Evolutionary conservation across 2,113 vertebrate genomes (phyloP).

Genomic region (Nyctibius bracteatus): DNA sequence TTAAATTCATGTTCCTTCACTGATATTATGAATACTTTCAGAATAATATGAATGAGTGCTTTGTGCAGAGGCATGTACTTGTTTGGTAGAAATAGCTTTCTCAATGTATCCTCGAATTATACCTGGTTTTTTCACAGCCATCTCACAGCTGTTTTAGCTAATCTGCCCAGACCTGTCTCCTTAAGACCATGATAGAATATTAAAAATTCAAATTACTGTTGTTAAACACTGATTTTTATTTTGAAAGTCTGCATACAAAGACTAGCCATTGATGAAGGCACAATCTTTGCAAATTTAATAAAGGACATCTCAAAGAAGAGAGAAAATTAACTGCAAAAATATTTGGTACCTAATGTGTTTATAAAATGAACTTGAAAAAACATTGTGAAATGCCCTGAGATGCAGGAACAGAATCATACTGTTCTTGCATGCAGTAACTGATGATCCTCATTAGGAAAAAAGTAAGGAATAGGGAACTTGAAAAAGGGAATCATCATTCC

Average conservation of each 20-base stretch:
- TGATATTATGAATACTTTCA: background rate
- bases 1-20: conserved; percentile 2
- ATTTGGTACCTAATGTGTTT: background rate
- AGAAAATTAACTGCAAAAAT: background rate
- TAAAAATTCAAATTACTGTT: background rate
- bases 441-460: background rate
- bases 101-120: background rate
- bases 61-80: background rate
- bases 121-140: background rate
- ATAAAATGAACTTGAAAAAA: background rate
- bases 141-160: background rate
- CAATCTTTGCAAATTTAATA: background rate
- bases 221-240: background rate
- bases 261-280: background rate
- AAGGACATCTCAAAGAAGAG: background rate
- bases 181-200: background rate
- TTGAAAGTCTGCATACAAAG: background rate
- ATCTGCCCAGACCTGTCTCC: background rate
- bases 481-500: background rate
- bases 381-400: background rate
- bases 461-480: background rate
- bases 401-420: background rate
- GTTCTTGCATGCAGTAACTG: background rate
- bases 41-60: background rate
- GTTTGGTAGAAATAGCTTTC: background rate